Conservation (phyloP, 2,113 vertebrate genomes). For the Nothocercus nigrocapillus region DNA sequence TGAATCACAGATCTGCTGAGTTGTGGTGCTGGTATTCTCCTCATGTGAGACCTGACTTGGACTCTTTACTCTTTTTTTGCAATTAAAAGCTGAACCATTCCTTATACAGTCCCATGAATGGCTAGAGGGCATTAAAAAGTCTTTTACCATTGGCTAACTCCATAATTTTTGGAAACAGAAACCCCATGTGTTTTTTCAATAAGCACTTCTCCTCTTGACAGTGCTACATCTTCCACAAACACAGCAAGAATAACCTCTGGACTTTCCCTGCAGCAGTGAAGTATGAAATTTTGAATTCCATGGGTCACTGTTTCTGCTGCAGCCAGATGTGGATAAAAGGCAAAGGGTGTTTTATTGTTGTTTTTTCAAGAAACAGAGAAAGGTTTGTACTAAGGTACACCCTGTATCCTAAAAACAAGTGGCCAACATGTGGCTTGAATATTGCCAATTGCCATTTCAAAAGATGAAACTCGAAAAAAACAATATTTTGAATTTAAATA, state of each 20-base stretch:
- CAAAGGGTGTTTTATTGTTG: conserved; percentile 86
- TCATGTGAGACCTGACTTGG: background rate
- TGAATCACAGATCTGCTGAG: background rate
- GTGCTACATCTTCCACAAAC: conserved; percentile 76
- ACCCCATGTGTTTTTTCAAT: conserved; percentile 79
- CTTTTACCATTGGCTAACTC: conserved; percentile 68
- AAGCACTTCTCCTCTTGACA: conserved; percentile 78
- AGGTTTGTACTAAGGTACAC: conserved; percentile 78
- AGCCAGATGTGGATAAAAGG: conserved; percentile 90
- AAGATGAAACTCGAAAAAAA: conserved; percentile 71
- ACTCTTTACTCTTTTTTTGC: background rate
- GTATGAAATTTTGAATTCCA: conserved; percentile 84
- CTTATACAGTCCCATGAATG: background rate
- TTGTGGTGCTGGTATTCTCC: background rate
- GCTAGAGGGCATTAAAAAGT: conserved; percentile 21
- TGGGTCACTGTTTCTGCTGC: conserved; percentile 84
- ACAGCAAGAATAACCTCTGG: conserved; percentile 78
- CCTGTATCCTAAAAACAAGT: conserved; percentile 72
- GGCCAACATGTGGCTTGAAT: conserved; percentile 79
- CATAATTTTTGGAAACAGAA: conserved; percentile 75
- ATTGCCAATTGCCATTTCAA: conserved; percentile 72
- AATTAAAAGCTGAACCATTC: conserved; percentile 14
- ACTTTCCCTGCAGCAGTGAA: conserved; percentile 68
- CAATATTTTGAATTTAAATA: conserved; percentile 77
- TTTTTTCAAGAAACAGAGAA: conserved; percentile 85